Conservation (phyloP, 2,113 vertebrate genomes). For the Microtus ochrogaster region DNA sequence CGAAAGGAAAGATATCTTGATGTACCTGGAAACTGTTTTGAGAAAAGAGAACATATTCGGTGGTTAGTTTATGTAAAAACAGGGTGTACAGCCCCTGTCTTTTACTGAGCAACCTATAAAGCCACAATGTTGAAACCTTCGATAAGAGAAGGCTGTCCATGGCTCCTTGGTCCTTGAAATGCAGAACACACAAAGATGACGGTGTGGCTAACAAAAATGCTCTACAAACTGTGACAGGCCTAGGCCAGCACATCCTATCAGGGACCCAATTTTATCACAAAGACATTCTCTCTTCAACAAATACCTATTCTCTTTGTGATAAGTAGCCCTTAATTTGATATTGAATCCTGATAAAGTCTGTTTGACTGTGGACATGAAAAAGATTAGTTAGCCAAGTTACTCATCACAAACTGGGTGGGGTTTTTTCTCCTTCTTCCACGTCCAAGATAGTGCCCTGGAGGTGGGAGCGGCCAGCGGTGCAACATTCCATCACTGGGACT, state of each 20-base stretch:
- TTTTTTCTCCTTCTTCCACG: not conserved
- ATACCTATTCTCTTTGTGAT: not conserved
- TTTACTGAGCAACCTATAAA: slow-evolving; percentile 1
- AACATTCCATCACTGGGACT: not conserved
- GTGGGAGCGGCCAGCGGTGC: not conserved
- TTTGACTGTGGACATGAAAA: not conserved
- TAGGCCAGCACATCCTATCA: not conserved
- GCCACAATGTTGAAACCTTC: not conserved
- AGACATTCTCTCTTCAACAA: slow-evolving; percentile 40
- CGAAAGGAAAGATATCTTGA: not conserved
- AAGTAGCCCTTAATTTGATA: slow-evolving; percentile 1
- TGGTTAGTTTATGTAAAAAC: not conserved
- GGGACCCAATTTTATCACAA: slow-evolving; percentile 8
- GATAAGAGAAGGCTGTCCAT: not conserved
- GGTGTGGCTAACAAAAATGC: not conserved
- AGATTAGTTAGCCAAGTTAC: slow-evolving; percentile 9
- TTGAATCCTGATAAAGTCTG: not conserved
- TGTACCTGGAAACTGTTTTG: not conserved
- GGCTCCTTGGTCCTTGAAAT: not conserved
- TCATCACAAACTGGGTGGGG: not conserved
- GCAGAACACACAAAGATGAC: not conserved
- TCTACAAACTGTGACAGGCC: not conserved
- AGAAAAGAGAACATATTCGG: not conserved
- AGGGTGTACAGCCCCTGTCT: not conserved
- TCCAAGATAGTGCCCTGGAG: not conserved